These are phyloP conservation scores for Anastatus disparis DNA, from an alignment of 1,140 invertebrate species.

Conservation along the genomic window DNA sequence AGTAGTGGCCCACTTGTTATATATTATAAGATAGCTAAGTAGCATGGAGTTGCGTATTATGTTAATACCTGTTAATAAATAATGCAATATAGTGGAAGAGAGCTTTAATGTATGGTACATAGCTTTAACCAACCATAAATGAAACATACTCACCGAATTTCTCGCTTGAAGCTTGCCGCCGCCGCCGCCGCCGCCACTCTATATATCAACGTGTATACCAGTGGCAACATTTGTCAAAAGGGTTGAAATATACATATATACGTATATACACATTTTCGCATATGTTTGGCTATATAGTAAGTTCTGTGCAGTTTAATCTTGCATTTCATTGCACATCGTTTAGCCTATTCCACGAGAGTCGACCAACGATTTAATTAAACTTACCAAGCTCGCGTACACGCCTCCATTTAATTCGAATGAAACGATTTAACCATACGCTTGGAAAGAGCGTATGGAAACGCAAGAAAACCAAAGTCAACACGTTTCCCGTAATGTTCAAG, in stretches of 20 bases:
- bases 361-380: constrained; percentile 34
- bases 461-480: background rate
- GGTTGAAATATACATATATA: no score
- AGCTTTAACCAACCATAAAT: constrained; percentile 15
- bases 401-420: background rate
- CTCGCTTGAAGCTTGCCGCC: no score
- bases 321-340: constrained; percentile 17
- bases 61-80: constrained; percentile 30
- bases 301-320: constrained; percentile 32
- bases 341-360: background rate
- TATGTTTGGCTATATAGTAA: no score
- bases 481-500: background rate
- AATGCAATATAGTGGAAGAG: constrained; percentile 12
- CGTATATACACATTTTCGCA: no score
- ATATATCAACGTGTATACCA: no score
- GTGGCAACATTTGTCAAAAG: constrained; percentile 7
- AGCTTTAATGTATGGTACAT: no score
- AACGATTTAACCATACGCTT: background rate
- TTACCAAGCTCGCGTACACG: background rate
- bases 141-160: constrained; percentile 1
- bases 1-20: no score
- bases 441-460: background rate
- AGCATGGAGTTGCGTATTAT: no score
- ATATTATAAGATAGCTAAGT: no score
- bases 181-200: no score